A percentile compares a stretch with the other conserved stretches of the same genome.
Conservation (phyloP, 2,888 invertebrate genomes). For the Hyalella azteca region DNA sequence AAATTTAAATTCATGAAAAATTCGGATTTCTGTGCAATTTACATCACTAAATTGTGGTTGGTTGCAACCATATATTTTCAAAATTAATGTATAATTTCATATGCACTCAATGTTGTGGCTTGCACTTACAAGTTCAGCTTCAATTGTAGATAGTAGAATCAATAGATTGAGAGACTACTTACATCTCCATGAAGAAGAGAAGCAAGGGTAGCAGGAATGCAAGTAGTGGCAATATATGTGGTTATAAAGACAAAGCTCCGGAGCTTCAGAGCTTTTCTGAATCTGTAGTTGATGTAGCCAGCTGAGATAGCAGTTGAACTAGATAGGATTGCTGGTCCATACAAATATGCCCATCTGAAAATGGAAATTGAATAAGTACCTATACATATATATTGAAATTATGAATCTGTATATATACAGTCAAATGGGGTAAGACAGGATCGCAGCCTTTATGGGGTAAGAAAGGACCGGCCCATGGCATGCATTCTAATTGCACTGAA, state of each 20-base stretch:
- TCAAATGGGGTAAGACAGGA: too few relatives aligned
- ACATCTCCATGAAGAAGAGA: background rate
- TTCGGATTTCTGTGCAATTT: background rate
- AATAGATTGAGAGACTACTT: background rate
- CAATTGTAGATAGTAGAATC: background rate
- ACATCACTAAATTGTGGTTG: background rate
- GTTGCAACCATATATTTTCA: background rate
- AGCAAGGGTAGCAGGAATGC: background rate
- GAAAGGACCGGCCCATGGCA: too few relatives aligned
- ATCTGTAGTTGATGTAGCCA: constrained; percentile 3
- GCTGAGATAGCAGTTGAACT: background rate
- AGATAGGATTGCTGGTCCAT: background rate
- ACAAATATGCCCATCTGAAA: background rate
- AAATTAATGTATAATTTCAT: background rate
- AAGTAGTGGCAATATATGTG: background rate
- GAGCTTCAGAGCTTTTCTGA: background rate
- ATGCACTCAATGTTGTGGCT: background rate
- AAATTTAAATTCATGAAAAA: background rate
- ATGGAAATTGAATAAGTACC: too few relatives aligned
- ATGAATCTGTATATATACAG: too few relatives aligned
- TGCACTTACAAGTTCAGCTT: background rate
- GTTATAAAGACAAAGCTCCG: background rate
- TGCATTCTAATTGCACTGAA: too few relatives aligned
- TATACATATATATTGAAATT: too few relatives aligned
- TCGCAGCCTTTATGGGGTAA: too few relatives aligned